These are phyloP conservation scores for Grallaria varia DNA, from an alignment of 2,113 vertebrate genomes.

Conservation along the genomic window DNA sequence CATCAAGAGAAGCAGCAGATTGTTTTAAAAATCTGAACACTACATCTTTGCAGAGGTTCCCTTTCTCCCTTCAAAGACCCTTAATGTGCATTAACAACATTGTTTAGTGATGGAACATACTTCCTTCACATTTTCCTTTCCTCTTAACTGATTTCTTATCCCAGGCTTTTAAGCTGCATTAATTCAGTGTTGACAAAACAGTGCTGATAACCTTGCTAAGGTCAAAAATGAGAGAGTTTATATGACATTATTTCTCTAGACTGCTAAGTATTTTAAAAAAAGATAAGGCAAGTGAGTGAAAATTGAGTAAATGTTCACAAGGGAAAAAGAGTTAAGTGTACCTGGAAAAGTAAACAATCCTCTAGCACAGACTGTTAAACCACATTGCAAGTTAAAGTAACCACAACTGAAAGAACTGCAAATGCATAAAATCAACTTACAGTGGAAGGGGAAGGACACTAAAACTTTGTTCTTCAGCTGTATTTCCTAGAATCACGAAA, in stretches of 20 bases:
- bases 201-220: background rate
- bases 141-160: background rate
- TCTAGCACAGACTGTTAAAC: background rate
- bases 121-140: background rate
- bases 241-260: background rate
- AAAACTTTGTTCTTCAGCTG: background rate
- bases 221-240: background rate
- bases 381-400: background rate
- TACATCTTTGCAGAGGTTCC: background rate
- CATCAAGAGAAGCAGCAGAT: background rate
- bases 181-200: background rate
- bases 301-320: background rate
- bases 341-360: background rate
- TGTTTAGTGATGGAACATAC: background rate
- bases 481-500: background rate
- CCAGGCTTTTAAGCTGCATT: background rate
- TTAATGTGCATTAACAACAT: background rate
- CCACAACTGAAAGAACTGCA: background rate
- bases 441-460: background rate
- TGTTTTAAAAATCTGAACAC: background rate
- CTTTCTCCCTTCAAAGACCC: background rate
- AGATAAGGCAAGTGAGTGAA: background rate
- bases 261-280: background rate
- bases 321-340: background rate
- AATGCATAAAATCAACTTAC: background rate